Evolutionary conservation across 2,797 vertebrate species (phyloP).

Genomic region (Macropodus opercularis): DNA sequence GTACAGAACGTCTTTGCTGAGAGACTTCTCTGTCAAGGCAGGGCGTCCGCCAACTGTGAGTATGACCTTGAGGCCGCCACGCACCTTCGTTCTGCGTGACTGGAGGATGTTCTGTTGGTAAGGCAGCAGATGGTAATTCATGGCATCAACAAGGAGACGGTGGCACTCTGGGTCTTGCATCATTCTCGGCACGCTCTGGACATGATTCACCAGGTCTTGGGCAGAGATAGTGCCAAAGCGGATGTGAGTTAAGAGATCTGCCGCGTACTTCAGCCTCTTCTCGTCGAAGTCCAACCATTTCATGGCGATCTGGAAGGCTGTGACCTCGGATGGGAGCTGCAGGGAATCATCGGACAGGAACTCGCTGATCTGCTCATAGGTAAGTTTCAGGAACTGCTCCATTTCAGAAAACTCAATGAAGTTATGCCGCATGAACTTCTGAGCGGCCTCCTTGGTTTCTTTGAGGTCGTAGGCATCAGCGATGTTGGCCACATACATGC

Average conservation of each 20-base stretch:
- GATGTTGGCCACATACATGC: slow-evolving; percentile 97
- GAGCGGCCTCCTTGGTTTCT: slow-evolving; percentile 89
- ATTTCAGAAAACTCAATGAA: slow-evolving; percentile 99
- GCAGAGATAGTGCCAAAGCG: slow-evolving; percentile 98
- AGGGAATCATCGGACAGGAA: slow-evolving; percentile 95
- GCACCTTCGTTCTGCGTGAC: slow-evolving; percentile 97
- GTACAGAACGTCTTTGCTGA: slow-evolving; percentile 96
- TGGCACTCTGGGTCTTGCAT: slow-evolving; percentile 98
- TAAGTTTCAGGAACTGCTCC: slow-evolving; percentile 98
- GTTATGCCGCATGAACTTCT: slow-evolving; percentile 97
- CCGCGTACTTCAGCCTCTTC: slow-evolving; percentile 94
- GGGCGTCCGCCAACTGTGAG: slow-evolving; percentile 95
- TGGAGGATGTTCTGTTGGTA: slow-evolving; percentile 98
- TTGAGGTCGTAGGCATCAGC: slow-evolving; percentile 95
- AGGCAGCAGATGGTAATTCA: slow-evolving; percentile 98
- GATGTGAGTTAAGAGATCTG: slow-evolving; percentile 92
- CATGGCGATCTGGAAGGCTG: slow-evolving; percentile 97
- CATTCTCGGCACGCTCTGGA: slow-evolving; percentile 96
- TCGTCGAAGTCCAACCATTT: slow-evolving; percentile 99
- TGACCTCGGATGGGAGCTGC: slow-evolving; percentile 95
- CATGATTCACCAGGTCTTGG: slow-evolving; percentile 95
- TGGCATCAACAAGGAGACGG: slow-evolving; percentile 96
- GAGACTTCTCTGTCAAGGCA: slow-evolving; percentile 96
- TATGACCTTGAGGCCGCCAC: slow-evolving; percentile 92
- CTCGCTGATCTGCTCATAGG: slow-evolving; percentile 98